phyloP scores from a whole-genome alignment of 2,888 invertebrate species.

The Thereva nobilitata region DNA sequence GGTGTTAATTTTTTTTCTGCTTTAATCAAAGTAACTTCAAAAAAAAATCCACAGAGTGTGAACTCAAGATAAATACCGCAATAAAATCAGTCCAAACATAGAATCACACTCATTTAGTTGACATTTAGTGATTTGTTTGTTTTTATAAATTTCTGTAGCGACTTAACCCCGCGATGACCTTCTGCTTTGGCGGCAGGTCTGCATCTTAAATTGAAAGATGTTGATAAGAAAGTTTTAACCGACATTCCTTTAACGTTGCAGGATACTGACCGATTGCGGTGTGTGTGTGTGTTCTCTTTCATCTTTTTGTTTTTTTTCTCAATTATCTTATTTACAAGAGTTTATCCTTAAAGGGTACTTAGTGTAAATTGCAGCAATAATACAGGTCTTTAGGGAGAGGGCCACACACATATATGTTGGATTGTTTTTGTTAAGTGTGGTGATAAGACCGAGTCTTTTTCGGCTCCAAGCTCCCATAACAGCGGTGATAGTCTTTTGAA shows the following conservation, averaged over 20 bases:
- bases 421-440: too few relatives aligned
- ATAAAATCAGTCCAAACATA: slow-evolving; percentile 24
- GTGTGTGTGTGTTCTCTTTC: too few relatives aligned
- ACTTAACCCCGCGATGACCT: slow-evolving; percentile 21
- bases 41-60: slow-evolving; percentile 25
- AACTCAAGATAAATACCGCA: slow-evolving; percentile 14
- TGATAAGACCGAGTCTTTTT: too few relatives aligned
- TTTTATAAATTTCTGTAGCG: slow-evolving; percentile 14
- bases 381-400: too few relatives aligned
- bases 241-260: not conserved
- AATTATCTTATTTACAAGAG: too few relatives aligned
- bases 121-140: not conserved
- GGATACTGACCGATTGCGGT: too few relatives aligned
- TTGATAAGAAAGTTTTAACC: slow-evolving; percentile 9
- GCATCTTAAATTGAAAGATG: slow-evolving; percentile 24
- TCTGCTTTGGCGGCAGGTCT: slow-evolving; percentile 17
- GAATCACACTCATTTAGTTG: slow-evolving; percentile 11
- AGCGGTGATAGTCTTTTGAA: slow-evolving; percentile 35
- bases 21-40: not conserved
- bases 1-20: not conserved
- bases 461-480: slow-evolving; percentile 15
- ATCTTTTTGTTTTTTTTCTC: too few relatives aligned
- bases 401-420: too few relatives aligned
- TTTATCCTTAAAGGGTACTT: too few relatives aligned
- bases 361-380: too few relatives aligned